A percentile compares a stretch with the other conserved stretches of the same genome.
These are phyloP conservation scores for Vicugna pacos DNA, from an alignment of 2,113 vertebrate species.

Conservation along the genomic window DNA sequence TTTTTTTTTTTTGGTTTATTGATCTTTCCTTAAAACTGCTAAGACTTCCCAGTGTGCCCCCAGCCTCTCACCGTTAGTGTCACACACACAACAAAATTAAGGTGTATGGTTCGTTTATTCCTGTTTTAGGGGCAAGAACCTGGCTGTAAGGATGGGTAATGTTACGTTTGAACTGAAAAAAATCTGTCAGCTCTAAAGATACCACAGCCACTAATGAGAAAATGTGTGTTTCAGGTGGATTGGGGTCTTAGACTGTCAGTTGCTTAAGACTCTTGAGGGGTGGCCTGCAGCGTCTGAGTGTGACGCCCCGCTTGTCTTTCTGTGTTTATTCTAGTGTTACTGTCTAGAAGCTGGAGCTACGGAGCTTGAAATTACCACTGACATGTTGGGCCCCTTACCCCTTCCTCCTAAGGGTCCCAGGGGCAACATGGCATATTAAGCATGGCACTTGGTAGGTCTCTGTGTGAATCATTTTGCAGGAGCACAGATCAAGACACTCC, in stretches of 20 bases:
- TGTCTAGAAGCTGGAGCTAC: conserved; percentile 65
- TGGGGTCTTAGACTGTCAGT: neutral
- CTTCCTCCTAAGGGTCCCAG: conserved; percentile 35
- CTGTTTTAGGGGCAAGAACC: neutral
- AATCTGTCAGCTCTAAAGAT: neutral
- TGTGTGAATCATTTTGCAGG: neutral
- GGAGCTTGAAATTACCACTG: conserved; percentile 59
- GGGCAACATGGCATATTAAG: neutral
- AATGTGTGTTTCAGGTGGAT: neutral
- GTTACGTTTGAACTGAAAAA: neutral
- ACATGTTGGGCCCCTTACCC: neutral
- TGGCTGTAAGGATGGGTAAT: neutral
- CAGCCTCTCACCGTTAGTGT: neutral
- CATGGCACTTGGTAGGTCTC: neutral
- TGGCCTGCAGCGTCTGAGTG: neutral
- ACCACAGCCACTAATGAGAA: rapidly evolving
- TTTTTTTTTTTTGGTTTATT: neutral
- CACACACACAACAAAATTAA: neutral
- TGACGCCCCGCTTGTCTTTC: conserved; percentile 35
- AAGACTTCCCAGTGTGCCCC: neutral
- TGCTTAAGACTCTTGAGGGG: neutral
- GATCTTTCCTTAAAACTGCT: neutral
- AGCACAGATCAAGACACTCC: neutral
- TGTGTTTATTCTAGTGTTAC: conserved; percentile 54
- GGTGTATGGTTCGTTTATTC: neutral